Base-by-base conservation (phyloP, 2,113 vertebrate species). In the Colius striatus region DNA sequence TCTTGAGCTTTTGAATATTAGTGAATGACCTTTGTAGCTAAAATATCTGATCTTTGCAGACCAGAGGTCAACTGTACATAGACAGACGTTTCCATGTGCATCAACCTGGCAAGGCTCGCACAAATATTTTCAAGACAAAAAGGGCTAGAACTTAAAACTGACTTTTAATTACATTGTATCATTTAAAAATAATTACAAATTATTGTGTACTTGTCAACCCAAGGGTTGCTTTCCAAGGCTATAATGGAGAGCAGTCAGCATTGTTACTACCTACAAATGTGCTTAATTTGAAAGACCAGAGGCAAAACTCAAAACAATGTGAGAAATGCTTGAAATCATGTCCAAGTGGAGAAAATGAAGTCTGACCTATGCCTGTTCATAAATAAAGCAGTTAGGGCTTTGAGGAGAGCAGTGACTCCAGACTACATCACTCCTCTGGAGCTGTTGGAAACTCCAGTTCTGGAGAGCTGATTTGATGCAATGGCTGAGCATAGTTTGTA, bases 41-140 rank as follows among this genome's bases (percentile, higher is more conserved):
- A 18, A 23, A 13, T 3, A 3, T 5, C 20, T 32, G 27, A 47
- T 11, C 25, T 47, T 51, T 58, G 76, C 51, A 53, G 54, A 41
- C 22, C 11, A 20, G 55, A 48, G 20, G 20, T 74, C 65, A n/a
- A 43, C n/a, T 89, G 19, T 9, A 1, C 3, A 0, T 1, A 7
- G 36, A 13, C 22, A 21, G 32, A 17, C 32, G 18, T 26, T 77
- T 36, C 67, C 11, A 0, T 5, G 5, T 23, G 12, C 34, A 45
- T 48, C 22, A 32, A 1, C 36, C 23, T 53, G 32, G 15, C 45
- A 18, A 48, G 60, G 32, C 20, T 43, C 53, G 32, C 20, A 32
- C 22, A 48, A 16, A 25, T 60, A 26, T 25, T 67, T 51, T 22
- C 25, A 41, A 68, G 38, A 30, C 17, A 53, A 17, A 38, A 41